A percentile compares a stretch with the other conserved stretches of the same genome.
Conservation (phyloP, 2,113 vertebrate species). For the Parus major region DNA sequence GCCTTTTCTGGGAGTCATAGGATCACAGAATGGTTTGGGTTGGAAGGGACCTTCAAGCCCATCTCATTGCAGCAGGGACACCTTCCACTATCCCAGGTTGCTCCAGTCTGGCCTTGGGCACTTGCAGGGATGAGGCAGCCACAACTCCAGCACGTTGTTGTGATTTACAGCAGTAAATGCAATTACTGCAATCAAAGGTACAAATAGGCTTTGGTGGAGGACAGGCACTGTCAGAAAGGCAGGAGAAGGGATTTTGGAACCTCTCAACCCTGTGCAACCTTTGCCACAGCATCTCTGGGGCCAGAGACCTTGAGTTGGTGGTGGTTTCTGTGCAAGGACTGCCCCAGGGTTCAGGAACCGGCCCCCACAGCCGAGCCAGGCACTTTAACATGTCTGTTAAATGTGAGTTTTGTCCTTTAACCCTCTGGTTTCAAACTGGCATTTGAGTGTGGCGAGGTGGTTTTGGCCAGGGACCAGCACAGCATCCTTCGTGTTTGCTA, state of each 20-base stretch:
- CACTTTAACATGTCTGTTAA: background rate
- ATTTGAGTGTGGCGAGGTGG: background rate
- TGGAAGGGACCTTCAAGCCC: background rate
- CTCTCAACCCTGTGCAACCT: background rate
- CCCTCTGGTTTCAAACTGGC: background rate
- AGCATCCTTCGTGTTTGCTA: background rate
- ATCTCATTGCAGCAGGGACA: background rate
- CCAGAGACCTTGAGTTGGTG: background rate
- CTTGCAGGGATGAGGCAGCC: background rate
- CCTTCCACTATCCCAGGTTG: background rate
- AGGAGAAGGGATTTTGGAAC: background rate
- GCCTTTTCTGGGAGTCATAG: background rate
- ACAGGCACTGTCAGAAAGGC: background rate
- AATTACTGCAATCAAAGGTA: background rate
- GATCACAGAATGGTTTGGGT: background rate
- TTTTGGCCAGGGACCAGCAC: background rate
- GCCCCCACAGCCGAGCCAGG: background rate
- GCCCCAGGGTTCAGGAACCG: background rate
- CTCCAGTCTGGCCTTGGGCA: background rate
- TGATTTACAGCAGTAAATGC: background rate
- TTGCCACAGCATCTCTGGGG: background rate
- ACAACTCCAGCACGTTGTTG: rapidly evolving
- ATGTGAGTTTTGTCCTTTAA: background rate
- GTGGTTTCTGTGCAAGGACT: background rate
- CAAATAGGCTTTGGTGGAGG: background rate